Conservation (phyloP, 2,113 vertebrate species). For the Toxotes chatareus region DNA sequence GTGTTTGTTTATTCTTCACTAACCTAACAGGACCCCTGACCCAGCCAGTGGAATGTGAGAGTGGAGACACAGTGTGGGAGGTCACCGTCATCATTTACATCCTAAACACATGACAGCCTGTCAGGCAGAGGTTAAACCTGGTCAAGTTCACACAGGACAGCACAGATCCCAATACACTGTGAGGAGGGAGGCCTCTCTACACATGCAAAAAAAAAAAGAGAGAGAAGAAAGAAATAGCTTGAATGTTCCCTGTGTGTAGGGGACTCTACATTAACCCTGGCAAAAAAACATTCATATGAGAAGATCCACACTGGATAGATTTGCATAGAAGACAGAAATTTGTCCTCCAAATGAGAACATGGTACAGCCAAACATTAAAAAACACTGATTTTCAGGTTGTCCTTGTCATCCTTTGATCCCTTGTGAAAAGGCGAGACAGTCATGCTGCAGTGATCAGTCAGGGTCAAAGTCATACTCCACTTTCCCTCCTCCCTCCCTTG, state of each 20-base stretch:
- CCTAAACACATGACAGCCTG: constrained; percentile 76
- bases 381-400: constrained; percentile 61
- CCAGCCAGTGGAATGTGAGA: constrained; percentile 64
- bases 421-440: constrained; percentile 77
- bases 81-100: constrained; percentile 76
- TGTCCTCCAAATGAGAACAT: constrained; percentile 56
- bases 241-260: constrained; percentile 7
- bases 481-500: constrained; percentile 48
- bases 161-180: constrained; percentile 21
- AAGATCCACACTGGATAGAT: constrained; percentile 54
- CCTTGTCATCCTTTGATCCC: constrained; percentile 78
- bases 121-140: constrained; percentile 67
- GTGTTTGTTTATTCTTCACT: constrained; percentile 68
- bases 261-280: constrained; percentile 30
- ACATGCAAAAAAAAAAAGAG: constrained; percentile 12
- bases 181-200: constrained; percentile 28
- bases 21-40: constrained; percentile 59
- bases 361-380: constrained; percentile 35
- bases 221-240: background rate
- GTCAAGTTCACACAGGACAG: constrained; percentile 73
- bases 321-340: constrained; percentile 49
- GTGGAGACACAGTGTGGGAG: constrained; percentile 57
- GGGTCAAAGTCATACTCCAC: constrained; percentile 76
- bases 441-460: constrained; percentile 82
- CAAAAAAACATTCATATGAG: constrained; percentile 34